These are phyloP conservation scores for Scelioninae gen. 1 DNA, from an alignment of 2,888 invertebrate species.

Conservation along the genomic window DNA sequence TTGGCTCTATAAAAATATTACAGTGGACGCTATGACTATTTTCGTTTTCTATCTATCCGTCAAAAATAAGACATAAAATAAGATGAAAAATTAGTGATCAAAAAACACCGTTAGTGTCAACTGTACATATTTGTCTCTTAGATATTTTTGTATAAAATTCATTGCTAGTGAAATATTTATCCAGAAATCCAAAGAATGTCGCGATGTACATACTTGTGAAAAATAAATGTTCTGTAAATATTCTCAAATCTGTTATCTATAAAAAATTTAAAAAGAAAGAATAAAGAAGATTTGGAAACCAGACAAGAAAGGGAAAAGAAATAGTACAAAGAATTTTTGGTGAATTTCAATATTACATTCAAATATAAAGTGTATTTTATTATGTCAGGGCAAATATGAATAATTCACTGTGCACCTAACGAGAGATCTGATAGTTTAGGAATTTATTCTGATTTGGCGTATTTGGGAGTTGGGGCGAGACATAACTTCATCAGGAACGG, in stretches of 20 bases:
- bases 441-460: slow-evolving; percentile 65
- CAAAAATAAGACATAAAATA: too few species aligned
- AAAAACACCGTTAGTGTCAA: too few species aligned
- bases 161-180: slow-evolving; percentile 6
- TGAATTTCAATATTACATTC: too few species aligned
- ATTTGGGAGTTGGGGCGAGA: slow-evolving; percentile 59
- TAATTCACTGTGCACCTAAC: slow-evolving; percentile 37
- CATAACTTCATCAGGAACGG: slow-evolving; percentile 60
- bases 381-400: slow-evolving; percentile 11
- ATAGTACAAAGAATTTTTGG: too few species aligned
- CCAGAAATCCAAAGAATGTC: neutral
- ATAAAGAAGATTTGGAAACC: neutral
- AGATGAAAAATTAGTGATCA: too few species aligned
- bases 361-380: slow-evolving; percentile 19
- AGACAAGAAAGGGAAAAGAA: too few species aligned
- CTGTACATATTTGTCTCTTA: slow-evolving; percentile 10
- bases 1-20: slow-evolving; percentile 23
- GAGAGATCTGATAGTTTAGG: slow-evolving; percentile 57
- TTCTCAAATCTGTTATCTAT: neutral
- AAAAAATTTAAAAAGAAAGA: neutral
- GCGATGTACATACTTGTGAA: slow-evolving; percentile 2
- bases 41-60: too few species aligned
- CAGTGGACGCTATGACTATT: too few species aligned
- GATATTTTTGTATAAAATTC: slow-evolving; percentile 3
- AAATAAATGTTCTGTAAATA: neutral